Percentiles rank a stretch among this genome's conserved stretches.
Conservation (phyloP, 2,888 invertebrate genomes). For the Falcaria lacertinaria region DNA sequence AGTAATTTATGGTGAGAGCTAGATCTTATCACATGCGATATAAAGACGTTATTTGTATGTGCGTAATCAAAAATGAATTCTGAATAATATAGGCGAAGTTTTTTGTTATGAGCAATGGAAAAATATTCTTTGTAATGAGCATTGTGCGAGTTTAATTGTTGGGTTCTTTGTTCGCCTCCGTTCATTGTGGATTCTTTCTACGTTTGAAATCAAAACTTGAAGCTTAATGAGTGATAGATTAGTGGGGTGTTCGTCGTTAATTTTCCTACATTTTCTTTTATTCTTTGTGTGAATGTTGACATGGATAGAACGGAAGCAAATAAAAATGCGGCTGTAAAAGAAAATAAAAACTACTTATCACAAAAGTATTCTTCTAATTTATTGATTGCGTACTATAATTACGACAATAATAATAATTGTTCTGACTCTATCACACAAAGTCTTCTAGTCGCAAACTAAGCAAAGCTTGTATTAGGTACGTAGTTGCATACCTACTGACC, state of each 20-base stretch:
- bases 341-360: no score
- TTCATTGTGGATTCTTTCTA: not conserved
- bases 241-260: not conserved
- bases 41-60: conserved; percentile 46
- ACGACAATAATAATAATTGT: no score
- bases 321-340: no score
- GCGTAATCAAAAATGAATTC: conserved; percentile 45
- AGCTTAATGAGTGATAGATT: not conserved
- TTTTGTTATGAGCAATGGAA: conserved; percentile 38
- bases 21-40: conserved; percentile 36
- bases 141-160: conserved; percentile 11
- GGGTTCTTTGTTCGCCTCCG: not conserved
- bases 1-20: conserved; percentile 53
- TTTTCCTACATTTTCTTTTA: no score
- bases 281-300: no score
- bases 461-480: no score
- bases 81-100: conserved; percentile 46
- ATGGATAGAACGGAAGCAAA: no score
- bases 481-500: no score
- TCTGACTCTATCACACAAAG: no score
- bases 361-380: no score
- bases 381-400: no score
- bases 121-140: conserved; percentile 20
- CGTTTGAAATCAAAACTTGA: not conserved
- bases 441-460: no score